These are phyloP conservation scores for Ictalurus furcatus DNA, from an alignment of 2,113 vertebrate genomes.

Conservation along the genomic window DNA sequence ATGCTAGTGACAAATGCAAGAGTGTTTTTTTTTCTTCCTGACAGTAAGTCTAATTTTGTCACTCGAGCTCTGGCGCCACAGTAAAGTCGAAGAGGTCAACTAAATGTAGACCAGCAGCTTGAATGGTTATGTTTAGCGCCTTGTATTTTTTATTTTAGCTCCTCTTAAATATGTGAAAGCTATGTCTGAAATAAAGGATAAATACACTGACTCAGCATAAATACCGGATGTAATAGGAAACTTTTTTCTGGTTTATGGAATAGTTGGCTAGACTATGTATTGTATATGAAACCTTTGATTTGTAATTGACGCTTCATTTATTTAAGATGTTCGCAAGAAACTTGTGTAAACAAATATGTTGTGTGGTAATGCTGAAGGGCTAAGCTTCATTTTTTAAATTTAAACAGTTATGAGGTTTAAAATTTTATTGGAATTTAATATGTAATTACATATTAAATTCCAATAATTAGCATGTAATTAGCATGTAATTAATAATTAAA, in stretches of 20 bases:
- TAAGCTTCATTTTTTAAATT: neutral
- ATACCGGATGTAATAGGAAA: neutral
- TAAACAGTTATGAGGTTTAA: neutral
- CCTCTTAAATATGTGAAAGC: neutral
- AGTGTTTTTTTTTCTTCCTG: neutral
- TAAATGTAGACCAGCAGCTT: conserved; percentile 20
- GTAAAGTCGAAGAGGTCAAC: conserved; percentile 9
- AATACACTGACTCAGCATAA: neutral
- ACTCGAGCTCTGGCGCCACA: conserved; percentile 14
- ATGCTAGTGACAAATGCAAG: conserved; percentile 7
- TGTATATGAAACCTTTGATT: neutral
- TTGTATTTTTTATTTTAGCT: neutral
- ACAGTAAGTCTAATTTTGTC: conserved; percentile 30
- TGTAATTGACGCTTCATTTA: neutral
- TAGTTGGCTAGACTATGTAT: neutral
- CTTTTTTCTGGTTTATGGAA: neutral
- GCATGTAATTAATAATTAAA: too few species aligned
- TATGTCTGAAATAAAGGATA: neutral
- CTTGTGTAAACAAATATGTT: neutral
- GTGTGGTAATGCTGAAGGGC: neutral
- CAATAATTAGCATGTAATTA: too few species aligned
- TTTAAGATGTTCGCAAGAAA: neutral
- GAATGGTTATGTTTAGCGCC: conserved; percentile 25
- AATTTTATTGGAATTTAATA: neutral
- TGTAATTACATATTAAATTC: too few species aligned